Evolutionary conservation across 2,888 invertebrate genomes (phyloP), one percentile per base, ranked within the genome.

Genomic region (Tetragnatha montana): DNA sequence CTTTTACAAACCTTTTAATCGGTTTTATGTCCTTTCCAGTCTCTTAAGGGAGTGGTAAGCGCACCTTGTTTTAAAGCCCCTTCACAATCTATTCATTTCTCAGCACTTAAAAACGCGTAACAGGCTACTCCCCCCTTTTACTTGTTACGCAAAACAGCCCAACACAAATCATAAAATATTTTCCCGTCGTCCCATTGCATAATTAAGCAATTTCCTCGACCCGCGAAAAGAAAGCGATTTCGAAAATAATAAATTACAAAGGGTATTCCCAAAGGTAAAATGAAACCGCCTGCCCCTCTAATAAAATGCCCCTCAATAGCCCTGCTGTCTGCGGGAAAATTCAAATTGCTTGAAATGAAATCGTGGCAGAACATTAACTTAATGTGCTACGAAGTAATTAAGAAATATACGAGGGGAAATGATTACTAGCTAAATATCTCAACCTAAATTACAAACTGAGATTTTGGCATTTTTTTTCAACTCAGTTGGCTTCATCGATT

Each of bases 201-300:
- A 85, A 85, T 85, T 85, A 85, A 85, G 85, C 85, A 85, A 85
- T 85, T 85, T 85, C 51, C 85, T 79, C 71, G 35, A 79, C 70
- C 71, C 22, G 70, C 85, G 85, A 85, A 35, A 35, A 79, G 79
- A 85, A 85, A 85, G 76, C 78, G 85, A 85, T 85, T 85, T 85
- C 68, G 71, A 79, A 78, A 85, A 78, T 85, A 85, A 85, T 85
- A 85, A 85, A 85, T 85, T 78, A 85, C 85, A 85, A 79, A 85
- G 51, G 79, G 79, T 69, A 85, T 85, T 85, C 85, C 85, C 85
- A 85, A 71, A 85, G 85, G 85, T 85, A 85, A 85, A 85, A 85
- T 85, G 79, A 78, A 85, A 85, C 79, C 49, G 60, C 69, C 84
- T 68, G 35, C 84, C 85, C 75, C 71, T 22, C 78, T 78, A 85